These are phyloP conservation scores for Papilio gigon DNA, from an alignment of 2,888 invertebrate genomes.

Conservation along the genomic window DNA sequence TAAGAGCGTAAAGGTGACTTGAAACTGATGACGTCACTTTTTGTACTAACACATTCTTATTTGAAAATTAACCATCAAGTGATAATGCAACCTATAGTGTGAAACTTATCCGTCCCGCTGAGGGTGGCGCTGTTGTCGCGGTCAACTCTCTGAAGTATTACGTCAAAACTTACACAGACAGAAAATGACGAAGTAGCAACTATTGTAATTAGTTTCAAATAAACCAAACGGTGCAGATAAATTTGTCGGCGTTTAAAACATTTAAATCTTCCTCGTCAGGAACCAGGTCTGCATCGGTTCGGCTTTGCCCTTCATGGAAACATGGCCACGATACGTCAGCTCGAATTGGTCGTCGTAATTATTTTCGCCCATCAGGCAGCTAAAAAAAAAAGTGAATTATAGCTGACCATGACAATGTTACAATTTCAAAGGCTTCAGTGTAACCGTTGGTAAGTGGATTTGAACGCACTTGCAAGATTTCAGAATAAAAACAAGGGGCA, in stretches of 20 bases:
- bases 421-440: slow-evolving; percentile 50
- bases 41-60: neutral
- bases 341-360: slow-evolving; percentile 93
- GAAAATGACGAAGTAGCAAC: neutral
- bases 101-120: neutral
- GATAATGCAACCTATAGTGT: neutral
- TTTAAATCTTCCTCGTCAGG: slow-evolving; percentile 77
- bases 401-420: slow-evolving; percentile 2
- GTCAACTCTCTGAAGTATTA: neutral
- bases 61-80: neutral
- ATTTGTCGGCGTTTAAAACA: neutral
- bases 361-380: slow-evolving; percentile 89
- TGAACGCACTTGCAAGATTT: slow-evolving; percentile 64
- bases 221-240: neutral
- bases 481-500: slow-evolving; percentile 50
- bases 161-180: neutral
- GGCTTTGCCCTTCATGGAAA: slow-evolving; percentile 96
- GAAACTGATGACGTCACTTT: no score
- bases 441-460: slow-evolving; percentile 65
- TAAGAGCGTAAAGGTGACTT: no score
- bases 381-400: slow-evolving; percentile 70
- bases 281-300: slow-evolving; percentile 98
- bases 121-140: neutral
- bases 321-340: slow-evolving; percentile 92
- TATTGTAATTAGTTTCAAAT: neutral